These are phyloP conservation scores for Hippocampus barbouri DNA, from an alignment of 2,113 vertebrate species.

Conservation along the genomic window DNA sequence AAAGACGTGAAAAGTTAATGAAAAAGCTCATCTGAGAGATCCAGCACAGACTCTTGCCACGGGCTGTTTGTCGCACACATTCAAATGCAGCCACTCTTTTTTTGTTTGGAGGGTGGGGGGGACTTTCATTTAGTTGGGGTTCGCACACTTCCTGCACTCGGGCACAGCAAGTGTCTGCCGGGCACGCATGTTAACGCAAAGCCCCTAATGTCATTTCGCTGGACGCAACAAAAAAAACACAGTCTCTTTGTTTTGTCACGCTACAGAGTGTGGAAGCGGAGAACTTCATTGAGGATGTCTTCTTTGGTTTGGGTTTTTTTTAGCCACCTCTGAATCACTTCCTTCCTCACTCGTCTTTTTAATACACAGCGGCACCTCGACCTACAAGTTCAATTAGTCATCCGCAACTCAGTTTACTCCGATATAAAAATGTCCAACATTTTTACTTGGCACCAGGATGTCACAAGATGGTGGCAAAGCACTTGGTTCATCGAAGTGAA, in stretches of 20 bases:
- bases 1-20: not conserved
- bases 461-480: not conserved
- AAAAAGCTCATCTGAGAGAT: not conserved
- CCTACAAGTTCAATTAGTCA: too few species aligned
- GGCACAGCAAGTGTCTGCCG: constrained; percentile 44
- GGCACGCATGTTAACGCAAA: constrained; percentile 61
- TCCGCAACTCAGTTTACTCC: not conserved
- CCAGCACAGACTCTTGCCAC: not conserved
- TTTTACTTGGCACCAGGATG: too few species aligned
- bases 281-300: constrained; percentile 1
- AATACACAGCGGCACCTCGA: not conserved
- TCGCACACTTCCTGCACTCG: constrained; percentile 48
- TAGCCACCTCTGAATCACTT: not conserved
- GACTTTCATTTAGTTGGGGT: constrained; percentile 7
- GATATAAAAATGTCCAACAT: not conserved
- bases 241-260: constrained; percentile 36
- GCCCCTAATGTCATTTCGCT: constrained; percentile 60
- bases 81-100: constrained; percentile 46
- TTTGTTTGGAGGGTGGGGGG: not conserved
- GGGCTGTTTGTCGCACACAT: constrained; percentile 40
- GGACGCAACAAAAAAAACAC: constrained; percentile 32
- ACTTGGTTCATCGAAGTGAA: not conserved
- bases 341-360: not conserved
- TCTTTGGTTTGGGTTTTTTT: not conserved
- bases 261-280: constrained; percentile 13